phyloP scores from a whole-genome alignment of 2,888 invertebrate species.

The Tinea trinotella region DNA sequence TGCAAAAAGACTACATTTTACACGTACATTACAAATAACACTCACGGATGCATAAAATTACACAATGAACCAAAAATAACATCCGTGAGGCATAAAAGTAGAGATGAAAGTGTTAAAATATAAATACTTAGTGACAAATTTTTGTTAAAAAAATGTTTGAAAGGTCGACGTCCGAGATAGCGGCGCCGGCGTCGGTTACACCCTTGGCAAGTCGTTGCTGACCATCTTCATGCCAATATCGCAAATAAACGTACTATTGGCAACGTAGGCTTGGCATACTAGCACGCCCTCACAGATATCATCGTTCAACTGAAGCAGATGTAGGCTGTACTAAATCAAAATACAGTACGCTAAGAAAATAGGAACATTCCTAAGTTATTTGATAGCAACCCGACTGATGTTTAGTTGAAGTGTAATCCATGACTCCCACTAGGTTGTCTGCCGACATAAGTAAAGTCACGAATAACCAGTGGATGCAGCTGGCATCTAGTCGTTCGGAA shows the following conservation, averaged over 20 bases:
- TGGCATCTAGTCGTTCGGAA: too few species aligned
- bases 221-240: constrained; percentile 55
- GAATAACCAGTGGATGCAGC: too few species aligned
- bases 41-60: too few species aligned
- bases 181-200: constrained; percentile 47
- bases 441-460: too few species aligned
- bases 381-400: too few species aligned
- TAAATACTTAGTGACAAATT: constrained; percentile 1
- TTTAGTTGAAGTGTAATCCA: too few species aligned
- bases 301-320: background rate
- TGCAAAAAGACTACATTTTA: too few species aligned
- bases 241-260: constrained; percentile 67
- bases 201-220: constrained; percentile 46
- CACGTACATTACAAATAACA: too few species aligned
- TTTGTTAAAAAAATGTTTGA: constrained; percentile 20
- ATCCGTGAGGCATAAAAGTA: background rate
- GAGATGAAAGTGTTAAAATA: background rate
- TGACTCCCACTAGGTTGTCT: too few species aligned
- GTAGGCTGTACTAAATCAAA: too few species aligned
- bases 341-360: too few species aligned
- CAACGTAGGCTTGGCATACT: constrained; percentile 53
- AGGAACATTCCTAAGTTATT: too few species aligned
- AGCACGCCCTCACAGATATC: constrained; percentile 40
- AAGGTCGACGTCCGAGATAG: constrained; percentile 50
- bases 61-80: background rate